A percentile compares a stretch with the other conserved stretches of the same genome.
Evolutionary conservation across 1,140 invertebrate species (phyloP).

Genomic region (Zaprionus taronus): DNA sequence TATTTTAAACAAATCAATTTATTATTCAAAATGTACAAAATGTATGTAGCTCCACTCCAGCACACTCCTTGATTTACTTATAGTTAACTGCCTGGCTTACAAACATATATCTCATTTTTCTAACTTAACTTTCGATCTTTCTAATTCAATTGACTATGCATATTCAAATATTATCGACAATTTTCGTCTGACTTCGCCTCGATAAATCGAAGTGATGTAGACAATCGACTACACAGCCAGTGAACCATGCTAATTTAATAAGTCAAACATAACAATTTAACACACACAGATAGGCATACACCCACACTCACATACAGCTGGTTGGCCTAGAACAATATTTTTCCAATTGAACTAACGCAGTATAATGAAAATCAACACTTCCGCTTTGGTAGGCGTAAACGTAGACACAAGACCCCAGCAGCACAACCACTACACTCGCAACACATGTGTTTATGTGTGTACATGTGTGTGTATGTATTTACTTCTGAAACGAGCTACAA

Average conservation of each 20-base stretch:
- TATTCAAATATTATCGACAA: conserved; percentile 62
- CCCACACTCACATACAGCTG: not conserved
- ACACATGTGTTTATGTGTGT: conserved; percentile 18
- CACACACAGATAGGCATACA: conserved; percentile 12
- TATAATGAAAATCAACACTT: conserved; percentile 72
- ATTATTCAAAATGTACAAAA: too few relatives aligned
- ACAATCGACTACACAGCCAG: conserved; percentile 43
- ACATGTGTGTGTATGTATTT: conserved; percentile 21
- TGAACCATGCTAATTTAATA: conserved; percentile 76
- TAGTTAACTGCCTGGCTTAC: not conserved
- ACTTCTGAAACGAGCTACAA: conserved; percentile 71
- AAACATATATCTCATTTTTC: not conserved
- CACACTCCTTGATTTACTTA: not conserved
- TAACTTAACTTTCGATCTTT: conserved; percentile 30
- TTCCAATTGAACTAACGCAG: conserved; percentile 66
- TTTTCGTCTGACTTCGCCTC: conserved; percentile 67
- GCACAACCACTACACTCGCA: conserved; percentile 20
- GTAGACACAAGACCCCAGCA: conserved; percentile 11
- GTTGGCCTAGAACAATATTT: conserved; percentile 54
- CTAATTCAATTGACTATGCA: conserved; percentile 29
- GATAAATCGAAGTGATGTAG: conserved; percentile 35
- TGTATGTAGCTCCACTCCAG: too few relatives aligned
- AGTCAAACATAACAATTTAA: conserved; percentile 41
- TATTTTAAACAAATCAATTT: too few relatives aligned
- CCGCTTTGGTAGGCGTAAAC: conserved; percentile 43